phyloP scores from a whole-genome alignment of 2,888 invertebrate genomes.

The Emmelina monodactyla region DNA sequence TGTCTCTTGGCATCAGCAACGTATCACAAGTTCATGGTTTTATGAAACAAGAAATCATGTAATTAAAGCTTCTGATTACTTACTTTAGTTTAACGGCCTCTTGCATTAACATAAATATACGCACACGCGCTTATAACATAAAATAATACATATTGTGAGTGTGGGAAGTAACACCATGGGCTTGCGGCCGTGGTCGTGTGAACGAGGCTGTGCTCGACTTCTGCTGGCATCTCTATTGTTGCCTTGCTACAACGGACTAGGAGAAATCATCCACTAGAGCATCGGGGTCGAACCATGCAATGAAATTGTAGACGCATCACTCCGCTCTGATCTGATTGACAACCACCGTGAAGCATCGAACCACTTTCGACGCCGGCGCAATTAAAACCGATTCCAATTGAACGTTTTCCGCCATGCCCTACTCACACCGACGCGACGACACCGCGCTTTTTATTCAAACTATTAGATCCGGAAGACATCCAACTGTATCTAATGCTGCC shows the following conservation, averaged over 20 bases:
- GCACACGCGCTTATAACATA: background rate
- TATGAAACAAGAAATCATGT: too few species aligned
- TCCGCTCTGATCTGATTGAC: constrained; percentile 52
- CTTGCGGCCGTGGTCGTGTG: too few species aligned
- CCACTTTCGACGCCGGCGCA: constrained; percentile 25
- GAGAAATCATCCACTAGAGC: constrained; percentile 6
- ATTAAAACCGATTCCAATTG: background rate
- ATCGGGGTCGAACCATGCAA: constrained; percentile 48
- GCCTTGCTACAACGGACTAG: background rate
- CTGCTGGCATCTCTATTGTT: background rate
- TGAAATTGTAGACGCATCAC: constrained; percentile 22
- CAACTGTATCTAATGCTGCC: constrained; percentile 36
- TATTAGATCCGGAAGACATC: constrained; percentile 57
- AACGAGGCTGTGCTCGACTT: constrained; percentile 1
- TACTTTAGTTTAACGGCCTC: background rate
- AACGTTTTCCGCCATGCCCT: constrained; percentile 15
- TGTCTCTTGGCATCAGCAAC: too few species aligned
- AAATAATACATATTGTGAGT: background rate
- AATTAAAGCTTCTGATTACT: background rate
- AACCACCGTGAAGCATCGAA: constrained; percentile 46
- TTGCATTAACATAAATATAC: background rate
- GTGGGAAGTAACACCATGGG: background rate
- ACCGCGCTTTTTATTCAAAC: constrained; percentile 31
- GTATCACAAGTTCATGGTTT: too few species aligned
- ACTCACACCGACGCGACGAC: constrained; percentile 15